phyloP scores from a whole-genome alignment of 2,888 invertebrate genomes.

The Ctena decussata region DNA sequence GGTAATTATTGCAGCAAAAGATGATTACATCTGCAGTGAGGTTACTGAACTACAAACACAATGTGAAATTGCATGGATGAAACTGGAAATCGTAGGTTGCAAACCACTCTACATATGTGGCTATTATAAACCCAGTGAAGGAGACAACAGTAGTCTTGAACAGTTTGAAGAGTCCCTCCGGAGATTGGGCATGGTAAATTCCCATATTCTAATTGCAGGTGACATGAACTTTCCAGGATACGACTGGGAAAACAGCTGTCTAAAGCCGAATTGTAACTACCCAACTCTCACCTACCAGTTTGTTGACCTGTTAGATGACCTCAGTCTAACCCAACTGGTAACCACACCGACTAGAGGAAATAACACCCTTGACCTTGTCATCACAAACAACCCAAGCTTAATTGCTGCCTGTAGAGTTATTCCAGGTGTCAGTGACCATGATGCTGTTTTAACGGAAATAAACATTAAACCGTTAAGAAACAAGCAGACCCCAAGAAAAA shows the following conservation, averaged over 20 bases:
- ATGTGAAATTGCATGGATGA: constrained; percentile 1
- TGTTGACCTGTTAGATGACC: constrained; percentile 8
- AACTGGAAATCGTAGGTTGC: background rate
- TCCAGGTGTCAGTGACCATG: constrained; percentile 17
- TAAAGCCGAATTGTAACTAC: constrained; percentile 9
- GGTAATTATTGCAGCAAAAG: constrained; percentile 17
- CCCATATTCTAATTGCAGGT: constrained; percentile 16
- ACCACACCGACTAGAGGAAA: constrained; percentile 6
- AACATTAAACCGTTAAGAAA: too few relatives aligned
- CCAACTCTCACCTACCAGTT: constrained; percentile 23
- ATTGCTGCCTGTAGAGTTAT: background rate
- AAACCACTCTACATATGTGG: background rate
- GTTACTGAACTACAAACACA: background rate
- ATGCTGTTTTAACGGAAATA: background rate
- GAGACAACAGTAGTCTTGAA: background rate
- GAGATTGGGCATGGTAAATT: background rate
- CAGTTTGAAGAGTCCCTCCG: constrained; percentile 6
- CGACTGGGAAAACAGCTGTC: constrained; percentile 11
- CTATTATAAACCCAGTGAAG: constrained; percentile 22
- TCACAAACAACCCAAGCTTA: constrained; percentile 9
- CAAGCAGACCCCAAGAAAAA: too few relatives aligned
- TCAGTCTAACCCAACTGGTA: constrained; percentile 7
- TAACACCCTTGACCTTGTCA: constrained; percentile 17
- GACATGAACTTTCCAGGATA: constrained; percentile 26
- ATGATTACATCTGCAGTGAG: constrained; percentile 12